Percentiles rank a stretch among this genome's conserved stretches.
These are phyloP conservation scores for Yponomeuta sedellus DNA, from an alignment of 2,888 invertebrate species.

Conservation along the genomic window DNA sequence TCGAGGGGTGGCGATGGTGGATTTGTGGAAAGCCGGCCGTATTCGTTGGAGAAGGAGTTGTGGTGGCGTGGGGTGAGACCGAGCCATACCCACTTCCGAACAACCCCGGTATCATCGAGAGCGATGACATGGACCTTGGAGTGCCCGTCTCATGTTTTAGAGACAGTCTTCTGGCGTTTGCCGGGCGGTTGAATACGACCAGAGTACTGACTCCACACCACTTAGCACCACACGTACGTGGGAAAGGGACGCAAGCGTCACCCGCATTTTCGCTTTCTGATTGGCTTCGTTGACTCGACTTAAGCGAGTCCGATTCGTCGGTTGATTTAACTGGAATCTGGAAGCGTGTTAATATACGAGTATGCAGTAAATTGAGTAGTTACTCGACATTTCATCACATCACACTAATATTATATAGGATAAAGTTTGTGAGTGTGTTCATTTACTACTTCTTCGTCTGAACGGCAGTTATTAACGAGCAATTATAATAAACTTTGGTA, in stretches of 20 bases:
- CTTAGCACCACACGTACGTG: slow-evolving; percentile 93
- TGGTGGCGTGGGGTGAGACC: slow-evolving; percentile 67
- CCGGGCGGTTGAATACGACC: slow-evolving; percentile 89
- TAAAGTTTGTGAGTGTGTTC: too few species aligned
- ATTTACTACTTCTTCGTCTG: too few species aligned
- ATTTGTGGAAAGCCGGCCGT: slow-evolving; percentile 65
- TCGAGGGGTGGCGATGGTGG: slow-evolving; percentile 68
- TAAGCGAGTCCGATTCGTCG: slow-evolving; percentile 68
- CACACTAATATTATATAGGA: too few species aligned
- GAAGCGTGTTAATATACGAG: slow-evolving; percentile 18
- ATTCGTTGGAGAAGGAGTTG: slow-evolving; percentile 70
- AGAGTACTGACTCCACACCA: slow-evolving; percentile 92
- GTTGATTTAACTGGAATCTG: slow-evolving; percentile 76
- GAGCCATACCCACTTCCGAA: slow-evolving; percentile 56
- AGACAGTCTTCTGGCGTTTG: slow-evolving; percentile 81
- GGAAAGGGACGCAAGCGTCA: slow-evolving; percentile 94
- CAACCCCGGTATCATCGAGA: slow-evolving; percentile 55
- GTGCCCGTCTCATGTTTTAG: slow-evolving; percentile 84
- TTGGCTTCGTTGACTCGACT: slow-evolving; percentile 65
- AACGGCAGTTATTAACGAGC: too few species aligned
- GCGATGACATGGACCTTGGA: slow-evolving; percentile 76
- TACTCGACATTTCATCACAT: too few species aligned
- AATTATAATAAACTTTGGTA: too few species aligned
- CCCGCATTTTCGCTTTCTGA: slow-evolving; percentile 71
- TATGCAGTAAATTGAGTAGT: neutral